Conservation (phyloP, 2,888 invertebrate species). For the Adela reaumurella region DNA sequence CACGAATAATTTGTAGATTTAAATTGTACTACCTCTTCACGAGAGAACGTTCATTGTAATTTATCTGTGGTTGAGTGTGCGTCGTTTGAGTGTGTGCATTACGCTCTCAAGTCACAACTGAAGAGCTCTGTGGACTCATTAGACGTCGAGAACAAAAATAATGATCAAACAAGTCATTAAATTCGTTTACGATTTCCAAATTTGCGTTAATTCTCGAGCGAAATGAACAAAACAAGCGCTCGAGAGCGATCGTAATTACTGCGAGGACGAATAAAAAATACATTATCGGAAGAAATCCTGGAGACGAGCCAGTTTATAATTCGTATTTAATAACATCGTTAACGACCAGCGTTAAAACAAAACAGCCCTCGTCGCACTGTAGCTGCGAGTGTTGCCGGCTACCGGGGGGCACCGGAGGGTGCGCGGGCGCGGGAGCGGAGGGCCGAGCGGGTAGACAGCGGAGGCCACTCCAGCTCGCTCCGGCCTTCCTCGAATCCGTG, state of each 20-base stretch:
- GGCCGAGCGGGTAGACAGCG: slow-evolving; percentile 14
- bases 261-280: background rate
- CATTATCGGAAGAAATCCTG: background rate
- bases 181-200: background rate
- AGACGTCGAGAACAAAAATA: background rate
- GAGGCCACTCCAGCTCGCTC: slow-evolving; percentile 14
- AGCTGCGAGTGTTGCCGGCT: background rate
- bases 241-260: background rate
- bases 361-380: slow-evolving; percentile 37
- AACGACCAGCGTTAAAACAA: slow-evolving; percentile 55
- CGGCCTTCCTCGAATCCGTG: slow-evolving; percentile 58
- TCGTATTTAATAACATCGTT: slow-evolving; percentile 53
- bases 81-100: too few relatives aligned
- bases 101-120: too few relatives aligned
- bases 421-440: slow-evolving; percentile 28
- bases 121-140: background rate
- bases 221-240: background rate
- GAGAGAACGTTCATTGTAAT: too few relatives aligned
- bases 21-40: too few relatives aligned
- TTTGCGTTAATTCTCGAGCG: background rate
- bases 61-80: too few relatives aligned
- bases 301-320: slow-evolving; percentile 24
- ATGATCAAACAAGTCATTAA: background rate
- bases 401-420: slow-evolving; percentile 13
- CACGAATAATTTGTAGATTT: too few relatives aligned